These are phyloP conservation scores for Botia kubotai DNA, from an alignment of 2,797 vertebrate species.

Conservation along the genomic window DNA sequence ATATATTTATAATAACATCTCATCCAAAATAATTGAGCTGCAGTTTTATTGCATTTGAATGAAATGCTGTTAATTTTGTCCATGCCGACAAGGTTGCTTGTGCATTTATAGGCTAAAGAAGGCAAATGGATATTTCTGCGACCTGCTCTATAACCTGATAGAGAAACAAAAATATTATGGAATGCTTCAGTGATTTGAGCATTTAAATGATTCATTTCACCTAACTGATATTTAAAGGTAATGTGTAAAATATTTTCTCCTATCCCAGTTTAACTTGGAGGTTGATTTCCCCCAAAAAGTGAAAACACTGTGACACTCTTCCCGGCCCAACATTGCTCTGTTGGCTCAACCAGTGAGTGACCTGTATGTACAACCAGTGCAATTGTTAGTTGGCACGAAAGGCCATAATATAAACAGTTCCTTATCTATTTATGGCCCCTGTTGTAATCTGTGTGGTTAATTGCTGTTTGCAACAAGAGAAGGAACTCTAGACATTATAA, in stretches of 20 bases:
- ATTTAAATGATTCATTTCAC: not conserved
- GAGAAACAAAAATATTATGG: slow-evolving; percentile 13
- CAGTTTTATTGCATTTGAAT: slow-evolving; percentile 47
- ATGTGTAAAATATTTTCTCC: not conserved
- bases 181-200: not conserved
- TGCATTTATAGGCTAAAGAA: slow-evolving; percentile 30
- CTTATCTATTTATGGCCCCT: slow-evolving; percentile 45
- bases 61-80: slow-evolving; percentile 47
- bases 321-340: not conserved
- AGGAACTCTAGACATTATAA: slow-evolving; percentile 70
- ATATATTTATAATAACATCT: not conserved
- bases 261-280: not conserved
- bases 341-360: no score
- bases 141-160: not conserved
- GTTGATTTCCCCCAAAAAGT: not conserved
- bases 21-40: slow-evolving; percentile 10
- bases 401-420: not conserved
- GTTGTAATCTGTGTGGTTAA: slow-evolving; percentile 63
- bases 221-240: not conserved
- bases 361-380: not conserved
- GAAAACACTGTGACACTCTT: not conserved
- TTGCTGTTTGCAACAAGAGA: slow-evolving; percentile 67
- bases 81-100: slow-evolving; percentile 57
- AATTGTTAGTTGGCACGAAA: slow-evolving; percentile 17
- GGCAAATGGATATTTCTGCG: no score